phyloP scores from a whole-genome alignment of 1,140 invertebrate genomes.

The Bombus picipes region DNA sequence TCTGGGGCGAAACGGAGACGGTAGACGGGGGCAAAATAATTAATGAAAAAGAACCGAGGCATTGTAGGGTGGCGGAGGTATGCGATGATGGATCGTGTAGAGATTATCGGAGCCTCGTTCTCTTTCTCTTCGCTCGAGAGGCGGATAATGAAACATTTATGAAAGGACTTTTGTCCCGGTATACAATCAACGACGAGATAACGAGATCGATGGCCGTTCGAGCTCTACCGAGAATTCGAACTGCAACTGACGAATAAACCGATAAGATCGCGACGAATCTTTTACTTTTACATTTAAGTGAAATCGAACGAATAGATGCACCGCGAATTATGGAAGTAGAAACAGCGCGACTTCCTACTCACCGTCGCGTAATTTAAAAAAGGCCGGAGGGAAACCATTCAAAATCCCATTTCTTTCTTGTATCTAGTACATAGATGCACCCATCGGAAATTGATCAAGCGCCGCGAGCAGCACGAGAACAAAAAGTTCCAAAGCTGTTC shows the following conservation, averaged over 20 bases:
- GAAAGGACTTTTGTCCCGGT: constrained; percentile 50
- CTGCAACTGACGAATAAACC: constrained; percentile 8
- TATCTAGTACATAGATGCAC: too few species aligned
- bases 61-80: constrained; percentile 25
- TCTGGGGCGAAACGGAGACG: not conserved
- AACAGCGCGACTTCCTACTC: too few species aligned
- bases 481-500: not conserved
- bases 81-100: constrained; percentile 57
- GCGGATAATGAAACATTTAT: constrained; percentile 66
- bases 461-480: not conserved
- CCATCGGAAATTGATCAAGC: not conserved
- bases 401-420: not conserved
- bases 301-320: not conserved
- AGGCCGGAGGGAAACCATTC: not conserved
- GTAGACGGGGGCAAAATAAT: constrained; percentile 41
- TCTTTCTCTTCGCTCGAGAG: constrained; percentile 35
- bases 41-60: constrained; percentile 50
- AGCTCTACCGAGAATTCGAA: not conserved
- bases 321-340: not conserved
- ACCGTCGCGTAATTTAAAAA: too few species aligned
- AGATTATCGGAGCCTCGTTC: constrained; percentile 55
- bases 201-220: constrained; percentile 39
- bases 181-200: constrained; percentile 42
- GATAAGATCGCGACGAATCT: not conserved
- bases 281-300: not conserved